A percentile compares a stretch with the other conserved stretches of the same genome.
These are phyloP conservation scores for Podabrus alpinus DNA, from an alignment of 2,888 invertebrate genomes.

Conservation along the genomic window DNA sequence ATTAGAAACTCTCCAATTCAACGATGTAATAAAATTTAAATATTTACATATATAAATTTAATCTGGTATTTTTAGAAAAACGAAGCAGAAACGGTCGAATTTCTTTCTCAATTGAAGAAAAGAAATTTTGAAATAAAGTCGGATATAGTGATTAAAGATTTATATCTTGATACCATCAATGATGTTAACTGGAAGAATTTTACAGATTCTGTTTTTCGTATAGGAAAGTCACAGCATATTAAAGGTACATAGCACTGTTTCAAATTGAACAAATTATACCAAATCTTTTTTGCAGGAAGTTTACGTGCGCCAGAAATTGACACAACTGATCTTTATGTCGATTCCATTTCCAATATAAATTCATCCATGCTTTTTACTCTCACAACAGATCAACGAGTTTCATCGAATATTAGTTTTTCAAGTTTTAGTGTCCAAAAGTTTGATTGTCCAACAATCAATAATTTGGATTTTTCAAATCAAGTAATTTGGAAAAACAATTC, in stretches of 20 bases:
- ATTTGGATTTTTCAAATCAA: conserved; percentile 39
- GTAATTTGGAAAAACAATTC: conserved; percentile 36
- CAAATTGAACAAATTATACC: neutral
- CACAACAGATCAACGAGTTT: conserved; percentile 45
- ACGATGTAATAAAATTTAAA: conserved; percentile 2
- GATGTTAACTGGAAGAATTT: conserved; percentile 47
- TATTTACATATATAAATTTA: neutral
- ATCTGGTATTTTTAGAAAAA: neutral
- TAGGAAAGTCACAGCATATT: conserved; percentile 37
- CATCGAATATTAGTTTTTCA: conserved; percentile 41
- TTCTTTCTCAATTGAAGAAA: conserved; percentile 21
- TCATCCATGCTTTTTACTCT: conserved; percentile 43
- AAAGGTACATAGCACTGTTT: conserved; percentile 32
- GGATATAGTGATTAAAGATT: conserved; percentile 41
- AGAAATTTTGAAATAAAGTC: conserved; percentile 33
- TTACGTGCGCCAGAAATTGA: conserved; percentile 36
- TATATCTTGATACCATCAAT: conserved; percentile 46
- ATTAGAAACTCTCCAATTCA: neutral
- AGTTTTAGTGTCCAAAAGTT: conserved; percentile 39
- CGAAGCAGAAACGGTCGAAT: neutral
- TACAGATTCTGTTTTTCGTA: conserved; percentile 43
- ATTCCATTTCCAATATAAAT: conserved; percentile 34
- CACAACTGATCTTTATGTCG: conserved; percentile 33
- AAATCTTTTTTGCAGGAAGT: conserved; percentile 37
- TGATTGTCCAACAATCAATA: conserved; percentile 40